These are phyloP conservation scores for Diadumene lineata DNA, from an alignment of 92 coral and sea anemone genomes.

Conservation along the genomic window DNA sequence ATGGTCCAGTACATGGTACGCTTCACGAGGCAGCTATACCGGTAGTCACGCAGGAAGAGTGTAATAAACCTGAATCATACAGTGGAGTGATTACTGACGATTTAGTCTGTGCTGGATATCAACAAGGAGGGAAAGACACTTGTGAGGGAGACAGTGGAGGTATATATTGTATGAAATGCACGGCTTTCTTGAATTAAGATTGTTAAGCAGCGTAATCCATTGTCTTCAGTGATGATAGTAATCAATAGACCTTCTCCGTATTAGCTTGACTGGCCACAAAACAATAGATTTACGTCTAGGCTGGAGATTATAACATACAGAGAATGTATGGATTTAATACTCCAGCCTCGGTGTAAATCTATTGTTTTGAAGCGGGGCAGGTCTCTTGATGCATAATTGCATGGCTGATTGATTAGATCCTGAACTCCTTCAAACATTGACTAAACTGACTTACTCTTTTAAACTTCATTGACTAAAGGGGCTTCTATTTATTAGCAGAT, in stretches of 20 bases:
- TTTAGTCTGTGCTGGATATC: conserved; percentile 95
- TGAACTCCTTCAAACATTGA: neutral
- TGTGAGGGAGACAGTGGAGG: conserved; percentile 99
- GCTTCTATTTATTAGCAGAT: too few species aligned
- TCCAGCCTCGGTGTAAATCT: too few species aligned
- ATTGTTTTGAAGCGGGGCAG: too few species aligned
- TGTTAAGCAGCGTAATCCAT: too few species aligned
- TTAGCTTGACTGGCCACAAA: too few species aligned
- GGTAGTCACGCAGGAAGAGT: conserved; percentile 74
- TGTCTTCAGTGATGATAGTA: too few species aligned
- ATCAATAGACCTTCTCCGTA: too few species aligned
- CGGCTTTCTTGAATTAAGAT: too few species aligned
- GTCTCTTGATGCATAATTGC: neutral
- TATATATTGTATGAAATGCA: conserved; percentile 16
- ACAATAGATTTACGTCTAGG: too few species aligned
- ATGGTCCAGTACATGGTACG: conserved; percentile 63
- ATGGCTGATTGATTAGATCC: neutral
- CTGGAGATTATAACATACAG: too few species aligned
- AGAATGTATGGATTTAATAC: too few species aligned
- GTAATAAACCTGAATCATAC: conserved; percentile 83
- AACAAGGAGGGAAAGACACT: conserved; percentile 93
- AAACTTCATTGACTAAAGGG: too few species aligned
- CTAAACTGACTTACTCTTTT: neutral
- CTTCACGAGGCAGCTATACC: conserved; percentile 88
- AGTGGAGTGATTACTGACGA: conserved; percentile 79